phyloP scores from a whole-genome alignment of 2,888 invertebrate species.

The Amphipoea lucens region DNA sequence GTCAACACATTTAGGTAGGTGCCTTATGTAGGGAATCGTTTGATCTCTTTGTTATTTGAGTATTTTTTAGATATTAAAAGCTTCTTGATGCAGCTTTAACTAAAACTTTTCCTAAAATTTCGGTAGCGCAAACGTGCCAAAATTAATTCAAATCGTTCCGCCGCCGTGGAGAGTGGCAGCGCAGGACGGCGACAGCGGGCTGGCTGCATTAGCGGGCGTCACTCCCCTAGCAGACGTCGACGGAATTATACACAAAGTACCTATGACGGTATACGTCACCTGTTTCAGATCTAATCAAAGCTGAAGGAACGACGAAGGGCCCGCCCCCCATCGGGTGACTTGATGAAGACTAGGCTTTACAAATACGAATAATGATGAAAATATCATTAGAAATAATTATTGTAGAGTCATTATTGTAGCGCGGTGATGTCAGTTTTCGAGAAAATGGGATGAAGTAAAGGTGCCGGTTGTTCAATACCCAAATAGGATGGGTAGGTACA shows the following conservation, averaged over 20 bases:
- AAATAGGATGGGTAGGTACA: not conserved
- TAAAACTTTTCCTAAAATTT: constrained; percentile 27
- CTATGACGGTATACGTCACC: constrained; percentile 24
- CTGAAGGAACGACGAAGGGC: constrained; percentile 20
- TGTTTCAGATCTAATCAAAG: constrained; percentile 52
- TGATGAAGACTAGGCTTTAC: constrained; percentile 3
- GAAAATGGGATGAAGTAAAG: not conserved
- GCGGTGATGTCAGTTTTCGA: not conserved
- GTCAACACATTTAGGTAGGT: constrained; percentile 30
- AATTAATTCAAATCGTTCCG: constrained; percentile 67
- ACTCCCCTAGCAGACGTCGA: constrained; percentile 49
- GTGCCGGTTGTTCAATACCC: not conserved
- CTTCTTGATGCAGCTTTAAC: constrained; percentile 12
- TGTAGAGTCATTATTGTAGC: constrained; percentile 3
- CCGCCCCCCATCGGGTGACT: not conserved
- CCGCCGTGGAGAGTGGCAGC: constrained; percentile 41
- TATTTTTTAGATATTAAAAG: not conserved
- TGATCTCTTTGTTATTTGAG: constrained; percentile 10
- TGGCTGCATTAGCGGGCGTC: constrained; percentile 64
- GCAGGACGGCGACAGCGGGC: constrained; percentile 32
- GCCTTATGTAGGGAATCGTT: constrained; percentile 10
- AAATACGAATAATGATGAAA: not conserved
- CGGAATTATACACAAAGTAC: constrained; percentile 29
- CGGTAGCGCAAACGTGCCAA: constrained; percentile 57
- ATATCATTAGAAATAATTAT: not conserved